Conservation (phyloP, 2,888 invertebrate species). For the Rotaria sp. region DNA sequence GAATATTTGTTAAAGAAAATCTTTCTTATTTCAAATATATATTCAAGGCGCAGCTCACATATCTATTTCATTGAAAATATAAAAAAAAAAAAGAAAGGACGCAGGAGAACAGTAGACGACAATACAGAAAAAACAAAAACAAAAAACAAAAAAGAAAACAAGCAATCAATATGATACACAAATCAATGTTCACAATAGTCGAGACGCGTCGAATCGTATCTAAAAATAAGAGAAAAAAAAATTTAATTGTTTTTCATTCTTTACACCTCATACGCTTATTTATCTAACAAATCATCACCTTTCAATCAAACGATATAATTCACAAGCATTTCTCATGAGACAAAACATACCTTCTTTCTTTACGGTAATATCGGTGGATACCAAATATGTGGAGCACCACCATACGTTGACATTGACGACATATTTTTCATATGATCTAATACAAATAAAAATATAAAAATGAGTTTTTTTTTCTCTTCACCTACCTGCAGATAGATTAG, state of each 20-base stretch:
- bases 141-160: constrained; percentile 5
- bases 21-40: neutral
- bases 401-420: neutral
- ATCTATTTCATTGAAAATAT: constrained; percentile 7
- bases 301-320: neutral
- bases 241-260: neutral
- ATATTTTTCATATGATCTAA: constrained; percentile 10
- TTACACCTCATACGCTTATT: neutral
- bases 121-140: constrained; percentile 5
- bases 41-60: neutral
- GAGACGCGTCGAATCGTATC: neutral
- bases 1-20: too few species aligned
- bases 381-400: neutral
- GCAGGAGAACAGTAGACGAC: neutral
- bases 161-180: neutral
- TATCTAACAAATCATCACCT: neutral
- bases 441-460: neutral
- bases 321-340: neutral
- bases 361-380: neutral
- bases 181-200: neutral
- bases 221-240: neutral
- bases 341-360: constrained; percentile 4
- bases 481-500: neutral
- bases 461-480: neutral
- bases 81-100: neutral